Evolutionary conservation across 2,797 vertebrate genomes (phyloP).

Genomic region (Muscicapa striata): DNA sequence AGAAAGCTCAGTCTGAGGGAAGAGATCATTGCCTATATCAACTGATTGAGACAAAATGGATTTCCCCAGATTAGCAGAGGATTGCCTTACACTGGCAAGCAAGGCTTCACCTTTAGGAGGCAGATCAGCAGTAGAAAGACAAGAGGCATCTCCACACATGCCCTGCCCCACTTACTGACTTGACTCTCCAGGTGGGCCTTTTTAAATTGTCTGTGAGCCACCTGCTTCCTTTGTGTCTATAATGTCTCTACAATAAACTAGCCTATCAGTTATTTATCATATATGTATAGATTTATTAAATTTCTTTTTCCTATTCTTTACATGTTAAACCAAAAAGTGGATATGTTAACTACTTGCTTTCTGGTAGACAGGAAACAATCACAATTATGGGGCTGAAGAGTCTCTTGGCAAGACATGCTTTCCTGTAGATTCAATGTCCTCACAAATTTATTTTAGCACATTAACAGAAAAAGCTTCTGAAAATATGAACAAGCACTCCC

Average conservation of each 20-base stretch:
- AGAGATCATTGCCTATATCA: neutral
- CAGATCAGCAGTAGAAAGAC: neutral
- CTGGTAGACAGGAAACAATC: neutral
- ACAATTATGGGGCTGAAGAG: neutral
- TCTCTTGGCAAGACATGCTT: neutral
- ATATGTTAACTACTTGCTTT: neutral
- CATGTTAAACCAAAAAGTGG: neutral
- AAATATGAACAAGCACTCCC: neutral
- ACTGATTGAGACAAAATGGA: conserved; percentile 1
- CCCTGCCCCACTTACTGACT: neutral
- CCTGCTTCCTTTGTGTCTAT: neutral
- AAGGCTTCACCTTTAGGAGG: conserved; percentile 14
- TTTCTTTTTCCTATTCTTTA: neutral
- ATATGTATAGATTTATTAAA: neutral
- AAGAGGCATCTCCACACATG: neutral
- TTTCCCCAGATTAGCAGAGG: conserved; percentile 43
- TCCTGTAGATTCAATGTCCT: neutral
- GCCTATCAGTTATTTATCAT: neutral
- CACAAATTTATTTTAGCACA: neutral
- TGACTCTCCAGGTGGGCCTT: neutral
- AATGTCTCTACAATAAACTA: neutral
- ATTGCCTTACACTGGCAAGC: neutral
- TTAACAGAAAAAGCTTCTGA: neutral
- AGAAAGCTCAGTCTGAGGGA: neutral
- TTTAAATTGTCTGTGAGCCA: neutral